Base-by-base conservation (phyloP, 2,888 invertebrate species). In the Caenorhabditis sp. region DNA sequence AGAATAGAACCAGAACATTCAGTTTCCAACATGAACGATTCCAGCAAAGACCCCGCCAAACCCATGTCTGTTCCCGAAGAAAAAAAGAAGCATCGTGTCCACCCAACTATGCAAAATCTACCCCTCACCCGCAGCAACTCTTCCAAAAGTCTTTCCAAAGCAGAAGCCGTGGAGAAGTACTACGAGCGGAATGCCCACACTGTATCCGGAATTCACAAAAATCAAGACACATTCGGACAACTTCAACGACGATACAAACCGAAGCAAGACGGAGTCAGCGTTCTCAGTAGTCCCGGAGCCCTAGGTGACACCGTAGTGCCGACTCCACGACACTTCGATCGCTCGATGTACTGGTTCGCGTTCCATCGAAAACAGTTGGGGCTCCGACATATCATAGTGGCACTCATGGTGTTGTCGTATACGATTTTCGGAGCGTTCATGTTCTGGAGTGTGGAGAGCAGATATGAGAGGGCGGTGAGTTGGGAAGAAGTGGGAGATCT, bases 301-400 rank as follows among this genome's bases (percentile, higher is more conserved):
- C 51, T 81, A 0, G 84, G 84, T 0, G 75, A 80, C 14, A 41
- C 59, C 1, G 73, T 76, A 8, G 58, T 80, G 5, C 80, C 84
- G 4, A 77, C 72, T 12, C 19, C 16, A 66, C 44, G 70, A 84
- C 87, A 80, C 58, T 88, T 88, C 54, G 82, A 84, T 44, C 74
- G 77, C 10, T 87, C 87, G 0, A 79, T 88, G 72, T 88, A 88
- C 63, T 88, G 83, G 80, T 79, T 88, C n/a, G 85, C 87, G 5
- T 82, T 83, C 19, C 82, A 85, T 59, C 83, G 85, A 16, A 85
- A 85, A 35, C 73, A 81, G 31, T 70, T 87, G 22, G 87, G 87
- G 3, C 66, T 88, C 16, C 80, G 88, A 3, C 88, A 88, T 61
- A 79, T 88, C 19, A 72, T 75, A 7, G 75, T 87, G 68, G 49